Conservation (phyloP, 2,888 invertebrate genomes). For the Trissoscelio sp. region DNA sequence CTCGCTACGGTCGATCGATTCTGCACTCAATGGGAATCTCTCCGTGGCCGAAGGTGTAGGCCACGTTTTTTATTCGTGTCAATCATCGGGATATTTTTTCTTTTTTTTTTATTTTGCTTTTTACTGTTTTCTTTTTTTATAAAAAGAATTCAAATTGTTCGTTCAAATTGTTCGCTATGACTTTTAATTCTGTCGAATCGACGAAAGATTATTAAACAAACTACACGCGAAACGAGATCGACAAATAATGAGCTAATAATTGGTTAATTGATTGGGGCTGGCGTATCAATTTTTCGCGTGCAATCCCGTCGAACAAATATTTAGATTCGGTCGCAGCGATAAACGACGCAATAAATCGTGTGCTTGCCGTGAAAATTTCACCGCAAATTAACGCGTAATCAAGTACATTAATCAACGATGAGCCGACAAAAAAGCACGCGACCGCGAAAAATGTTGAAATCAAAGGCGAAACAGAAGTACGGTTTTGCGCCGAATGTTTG, state of each 20-base stretch:
- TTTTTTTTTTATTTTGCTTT: too few species aligned
- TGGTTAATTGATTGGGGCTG: conserved; percentile 40
- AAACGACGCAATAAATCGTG: conserved; percentile 1
- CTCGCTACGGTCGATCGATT: conserved; percentile 70
- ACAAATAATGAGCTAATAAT: conserved; percentile 30
- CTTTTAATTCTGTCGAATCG: not conserved
- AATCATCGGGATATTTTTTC: conserved; percentile 23
- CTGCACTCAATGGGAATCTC: conserved; percentile 71
- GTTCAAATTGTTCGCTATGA: too few species aligned
- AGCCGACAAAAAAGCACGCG: conserved; percentile 26
- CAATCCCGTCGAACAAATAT: conserved; percentile 24
- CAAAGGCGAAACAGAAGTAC: not conserved
- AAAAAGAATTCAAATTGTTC: too few species aligned
- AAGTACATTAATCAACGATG: conserved; percentile 43
- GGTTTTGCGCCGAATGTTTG: conserved; percentile 39
- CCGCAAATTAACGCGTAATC: conserved; percentile 58
- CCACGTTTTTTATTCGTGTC: conserved; percentile 40
- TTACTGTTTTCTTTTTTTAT: too few species aligned
- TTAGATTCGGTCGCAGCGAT: conserved; percentile 30
- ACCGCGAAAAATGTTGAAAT: conserved; percentile 6
- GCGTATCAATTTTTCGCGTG: conserved; percentile 47
- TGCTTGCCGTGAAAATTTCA: conserved; percentile 18
- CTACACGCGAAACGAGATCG: not conserved
- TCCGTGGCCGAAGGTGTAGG: conserved; percentile 51
- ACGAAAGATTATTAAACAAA: not conserved